Evolutionary conservation across 2,797 vertebrate species (phyloP).

Genomic region (Caiman crocodilus): DNA sequence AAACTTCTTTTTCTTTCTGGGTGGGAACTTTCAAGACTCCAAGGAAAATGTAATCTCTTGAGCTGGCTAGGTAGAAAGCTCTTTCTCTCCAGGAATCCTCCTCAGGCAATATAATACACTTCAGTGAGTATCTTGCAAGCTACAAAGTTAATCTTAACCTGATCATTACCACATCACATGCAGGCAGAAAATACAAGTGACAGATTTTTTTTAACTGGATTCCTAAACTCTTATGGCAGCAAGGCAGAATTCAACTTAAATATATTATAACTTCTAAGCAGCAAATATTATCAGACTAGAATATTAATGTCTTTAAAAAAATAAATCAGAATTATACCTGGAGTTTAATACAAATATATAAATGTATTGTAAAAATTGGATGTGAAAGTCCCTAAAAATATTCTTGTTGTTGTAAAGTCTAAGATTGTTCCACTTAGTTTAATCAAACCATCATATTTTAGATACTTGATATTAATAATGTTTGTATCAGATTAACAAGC

Average conservation of each 20-base stretch:
- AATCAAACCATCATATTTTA: conserved; percentile 66
- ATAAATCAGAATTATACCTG: conserved; percentile 35
- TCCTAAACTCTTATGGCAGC: neutral
- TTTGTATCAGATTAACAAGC: conserved; percentile 59
- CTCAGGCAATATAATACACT: neutral
- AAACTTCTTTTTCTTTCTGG: neutral
- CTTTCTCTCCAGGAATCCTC: neutral
- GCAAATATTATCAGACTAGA: neutral
- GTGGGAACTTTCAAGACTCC: neutral
- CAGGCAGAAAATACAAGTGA: neutral
- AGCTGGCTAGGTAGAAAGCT: neutral
- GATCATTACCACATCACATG: neutral
- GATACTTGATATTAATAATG: conserved; percentile 48
- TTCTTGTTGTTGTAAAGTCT: conserved; percentile 22
- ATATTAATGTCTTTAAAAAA: neutral
- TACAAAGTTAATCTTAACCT: too few species aligned
- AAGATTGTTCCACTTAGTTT: conserved; percentile 23
- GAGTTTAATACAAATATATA: conserved; percentile 55
- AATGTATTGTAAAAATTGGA: conserved; percentile 33
- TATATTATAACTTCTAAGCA: conserved; percentile 39
- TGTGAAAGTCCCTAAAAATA: conserved; percentile 25
- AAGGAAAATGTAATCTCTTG: neutral
- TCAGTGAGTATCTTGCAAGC: neutral
- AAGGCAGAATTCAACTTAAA: neutral
- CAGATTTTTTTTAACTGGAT: neutral